Conservation (phyloP, 2,888 invertebrate species). For the Chrysomela aeneicollis region DNA sequence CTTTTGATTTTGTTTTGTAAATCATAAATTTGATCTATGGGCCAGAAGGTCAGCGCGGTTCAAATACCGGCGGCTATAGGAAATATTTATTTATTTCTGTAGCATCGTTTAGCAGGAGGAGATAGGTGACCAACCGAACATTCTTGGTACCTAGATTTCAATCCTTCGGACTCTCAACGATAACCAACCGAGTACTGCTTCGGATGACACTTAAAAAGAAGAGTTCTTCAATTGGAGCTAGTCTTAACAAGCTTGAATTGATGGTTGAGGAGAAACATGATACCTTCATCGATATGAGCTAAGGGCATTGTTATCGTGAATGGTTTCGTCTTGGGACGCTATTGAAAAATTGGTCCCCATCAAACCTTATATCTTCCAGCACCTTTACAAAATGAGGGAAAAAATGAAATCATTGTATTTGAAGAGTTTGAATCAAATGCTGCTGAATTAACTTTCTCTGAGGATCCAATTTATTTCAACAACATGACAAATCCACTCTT, state of each 20-base stretch:
- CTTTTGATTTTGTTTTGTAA: too few relatives aligned
- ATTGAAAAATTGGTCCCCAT: constrained; percentile 85
- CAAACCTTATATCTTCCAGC: constrained; percentile 83
- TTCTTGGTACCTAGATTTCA: too few relatives aligned
- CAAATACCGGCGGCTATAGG: too few relatives aligned
- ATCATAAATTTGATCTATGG: too few relatives aligned
- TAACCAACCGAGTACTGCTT: too few relatives aligned
- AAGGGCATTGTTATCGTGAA: constrained; percentile 71
- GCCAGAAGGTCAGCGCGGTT: too few relatives aligned
- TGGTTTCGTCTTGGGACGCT: constrained; percentile 83
- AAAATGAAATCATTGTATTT: constrained; percentile 52
- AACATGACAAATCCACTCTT: not conserved
- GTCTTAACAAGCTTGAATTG: constrained; percentile 64
- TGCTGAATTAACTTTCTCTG: constrained; percentile 44
- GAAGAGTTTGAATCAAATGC: constrained; percentile 49
- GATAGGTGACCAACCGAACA: too few relatives aligned
- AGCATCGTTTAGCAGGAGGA: too few relatives aligned
- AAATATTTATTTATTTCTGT: too few relatives aligned
- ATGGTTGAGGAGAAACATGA: constrained; percentile 60
- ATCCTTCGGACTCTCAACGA: too few relatives aligned
- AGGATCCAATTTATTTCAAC: constrained; percentile 41
- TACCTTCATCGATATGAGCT: constrained; percentile 65
- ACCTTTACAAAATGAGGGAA: constrained; percentile 68
- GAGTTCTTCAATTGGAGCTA: not conserved
- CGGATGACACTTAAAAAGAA: too few relatives aligned